phyloP scores from a whole-genome alignment of 1,140 invertebrate species.

The Papilio glaucus region DNA sequence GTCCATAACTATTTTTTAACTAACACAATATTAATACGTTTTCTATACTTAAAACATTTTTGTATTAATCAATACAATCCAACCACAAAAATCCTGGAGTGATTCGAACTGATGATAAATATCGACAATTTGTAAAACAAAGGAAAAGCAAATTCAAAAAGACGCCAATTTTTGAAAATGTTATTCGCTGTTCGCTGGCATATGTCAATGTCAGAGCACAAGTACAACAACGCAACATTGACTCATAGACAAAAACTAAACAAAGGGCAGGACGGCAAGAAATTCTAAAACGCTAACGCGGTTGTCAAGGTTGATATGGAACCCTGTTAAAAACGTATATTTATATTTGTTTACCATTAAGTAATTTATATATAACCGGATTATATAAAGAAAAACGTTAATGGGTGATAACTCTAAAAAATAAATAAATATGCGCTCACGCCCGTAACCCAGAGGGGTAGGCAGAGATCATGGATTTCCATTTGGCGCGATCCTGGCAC shows the following conservation, averaged over 20 bases:
- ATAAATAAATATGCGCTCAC: no score
- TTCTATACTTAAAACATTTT: constrained; percentile 20
- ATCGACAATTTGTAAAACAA: not conserved
- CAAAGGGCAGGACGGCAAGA: no score
- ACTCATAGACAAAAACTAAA: not conserved
- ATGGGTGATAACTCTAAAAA: no score
- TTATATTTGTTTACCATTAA: no score
- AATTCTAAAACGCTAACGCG: no score
- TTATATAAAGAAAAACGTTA: no score
- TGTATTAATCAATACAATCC: not conserved
- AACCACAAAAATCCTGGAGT: not conserved
- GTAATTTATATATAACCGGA: no score
- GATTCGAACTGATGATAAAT: not conserved
- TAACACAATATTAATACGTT: constrained; percentile 5
- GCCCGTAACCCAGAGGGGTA: no score
- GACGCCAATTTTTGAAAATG: not conserved
- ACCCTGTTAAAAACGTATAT: no score
- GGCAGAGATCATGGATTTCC: no score
- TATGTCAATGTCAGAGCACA: constrained; percentile 5
- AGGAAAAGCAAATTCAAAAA: constrained; percentile 3
- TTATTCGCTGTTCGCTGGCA: constrained; percentile 7
- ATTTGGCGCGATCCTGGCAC: no score
- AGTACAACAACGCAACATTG: not conserved
- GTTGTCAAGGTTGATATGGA: no score
- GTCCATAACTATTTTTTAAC: constrained; percentile 49